Evolutionary conservation across 2,113 vertebrate species (phyloP), one percentile per base, ranked within the genome.

Genomic region (Perccottus glenii): DNA sequence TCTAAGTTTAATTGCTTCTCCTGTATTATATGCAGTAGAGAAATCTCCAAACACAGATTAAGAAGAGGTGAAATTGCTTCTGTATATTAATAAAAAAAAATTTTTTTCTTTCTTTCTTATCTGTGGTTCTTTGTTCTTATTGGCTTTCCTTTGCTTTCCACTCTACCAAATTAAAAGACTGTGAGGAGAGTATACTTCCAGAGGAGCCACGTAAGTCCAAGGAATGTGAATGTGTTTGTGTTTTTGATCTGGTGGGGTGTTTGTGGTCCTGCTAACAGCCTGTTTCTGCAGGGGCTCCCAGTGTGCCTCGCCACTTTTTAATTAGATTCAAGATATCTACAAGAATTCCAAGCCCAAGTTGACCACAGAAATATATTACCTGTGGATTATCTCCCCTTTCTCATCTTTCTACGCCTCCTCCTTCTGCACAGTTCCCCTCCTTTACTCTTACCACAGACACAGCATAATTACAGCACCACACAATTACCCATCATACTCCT

Each of bases 121-220:
- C 60, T 61, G 57, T 50, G 38, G 15, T 79, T 65, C 27, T 55
- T 64, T 73, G 56, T 70, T 52, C n/a, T 67, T 32, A 49, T 66
- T 59, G 40, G 67, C 36, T 73, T 27, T 67, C 62, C 33, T 85
- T 85, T 76, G 70, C 60, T 33, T 15, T 33, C 11, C 62, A 50
- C 44, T 64, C 74, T 70, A 45, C 62, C 83, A 77, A 73, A 73
- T 52, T 58, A 55, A 6, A 93, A 95, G 93, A 91, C 81, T 84
- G 69, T 88, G 90, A 92, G 69, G 83, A 91, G 73, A 94, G 68
- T 82, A 88, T 85, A 83, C 77, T 85, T 64, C 81, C 88, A 38
- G 88, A 91, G 73, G 77, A 91, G 71, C 81, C 88, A 86, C 42
- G 90, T 92, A 93, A 94, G 90, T 93, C 67, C 12, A 44, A 62